These are phyloP conservation scores for Aethes cnicana DNA, from an alignment of 2,888 invertebrate species.

Conservation along the genomic window DNA sequence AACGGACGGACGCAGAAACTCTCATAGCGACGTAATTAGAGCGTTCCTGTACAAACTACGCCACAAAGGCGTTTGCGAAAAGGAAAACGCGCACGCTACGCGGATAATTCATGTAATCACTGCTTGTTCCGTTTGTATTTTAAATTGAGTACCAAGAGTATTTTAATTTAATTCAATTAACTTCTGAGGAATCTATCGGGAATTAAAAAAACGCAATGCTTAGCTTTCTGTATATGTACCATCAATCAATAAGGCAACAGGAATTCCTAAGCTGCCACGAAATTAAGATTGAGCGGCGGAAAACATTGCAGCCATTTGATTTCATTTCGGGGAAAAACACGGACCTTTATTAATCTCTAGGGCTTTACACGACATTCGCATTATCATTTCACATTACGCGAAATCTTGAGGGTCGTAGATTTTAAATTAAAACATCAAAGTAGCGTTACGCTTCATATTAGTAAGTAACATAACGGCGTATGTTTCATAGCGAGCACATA, in stretches of 20 bases:
- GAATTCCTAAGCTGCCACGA: neutral
- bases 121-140: neutral
- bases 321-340: neutral
- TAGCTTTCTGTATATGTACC: neutral
- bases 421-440: constrained; percentile 12
- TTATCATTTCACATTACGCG: neutral
- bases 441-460: constrained; percentile 13
- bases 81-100: constrained; percentile 36
- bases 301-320: neutral
- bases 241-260: constrained; percentile 3
- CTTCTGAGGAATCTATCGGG: constrained; percentile 1
- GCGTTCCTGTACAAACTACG: constrained; percentile 36
- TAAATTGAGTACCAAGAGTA: neutral
- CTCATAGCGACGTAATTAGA: constrained; percentile 39
- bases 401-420: neutral
- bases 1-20: constrained; percentile 35
- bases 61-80: constrained; percentile 39
- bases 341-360: neutral
- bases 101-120: constrained; percentile 12
- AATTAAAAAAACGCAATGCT: neutral
- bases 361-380: constrained; percentile 1
- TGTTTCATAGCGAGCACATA: neutral
- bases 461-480: constrained; percentile 10
- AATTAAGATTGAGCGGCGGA: constrained; percentile 14
- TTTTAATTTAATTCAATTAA: constrained; percentile 4